Conservation (phyloP, 2,888 invertebrate genomes). For the Cataglyphis cursor region DNA sequence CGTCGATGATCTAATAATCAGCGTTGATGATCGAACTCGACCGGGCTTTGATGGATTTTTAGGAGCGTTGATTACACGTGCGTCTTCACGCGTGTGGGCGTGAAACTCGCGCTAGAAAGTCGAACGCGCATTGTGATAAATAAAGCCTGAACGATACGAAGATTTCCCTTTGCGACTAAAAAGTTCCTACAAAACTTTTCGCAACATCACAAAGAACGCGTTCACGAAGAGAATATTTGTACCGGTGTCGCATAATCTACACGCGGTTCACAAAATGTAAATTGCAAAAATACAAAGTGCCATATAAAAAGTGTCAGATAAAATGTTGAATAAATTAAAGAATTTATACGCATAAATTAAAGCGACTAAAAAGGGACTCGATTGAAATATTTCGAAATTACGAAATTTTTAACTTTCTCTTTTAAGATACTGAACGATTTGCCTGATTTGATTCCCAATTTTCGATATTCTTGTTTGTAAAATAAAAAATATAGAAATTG, state of each 20-base stretch:
- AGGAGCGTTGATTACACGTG: not conserved
- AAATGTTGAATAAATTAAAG: not conserved
- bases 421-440: not conserved
- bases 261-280: not conserved
- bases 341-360: not conserved
- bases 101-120: conserved; percentile 72
- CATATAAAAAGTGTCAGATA: not conserved
- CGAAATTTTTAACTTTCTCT: not conserved
- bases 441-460: not conserved
- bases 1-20: conserved; percentile 53
- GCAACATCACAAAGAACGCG: not conserved
- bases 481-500: not conserved
- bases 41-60: conserved; percentile 16
- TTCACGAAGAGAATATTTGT: not conserved
- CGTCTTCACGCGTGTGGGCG: conserved; percentile 39
- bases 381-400: not conserved
- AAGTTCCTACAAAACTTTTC: not conserved
- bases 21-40: not conserved
- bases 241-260: not conserved
- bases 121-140: conserved; percentile 57
- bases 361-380: not conserved
- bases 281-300: not conserved
- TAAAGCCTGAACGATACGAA: conserved; percentile 36
- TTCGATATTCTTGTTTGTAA: not conserved
- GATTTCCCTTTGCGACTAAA: conserved; percentile 4